Evolutionary conservation across 2,888 invertebrate genomes (phyloP).

Genomic region (Drosophila rubida): DNA sequence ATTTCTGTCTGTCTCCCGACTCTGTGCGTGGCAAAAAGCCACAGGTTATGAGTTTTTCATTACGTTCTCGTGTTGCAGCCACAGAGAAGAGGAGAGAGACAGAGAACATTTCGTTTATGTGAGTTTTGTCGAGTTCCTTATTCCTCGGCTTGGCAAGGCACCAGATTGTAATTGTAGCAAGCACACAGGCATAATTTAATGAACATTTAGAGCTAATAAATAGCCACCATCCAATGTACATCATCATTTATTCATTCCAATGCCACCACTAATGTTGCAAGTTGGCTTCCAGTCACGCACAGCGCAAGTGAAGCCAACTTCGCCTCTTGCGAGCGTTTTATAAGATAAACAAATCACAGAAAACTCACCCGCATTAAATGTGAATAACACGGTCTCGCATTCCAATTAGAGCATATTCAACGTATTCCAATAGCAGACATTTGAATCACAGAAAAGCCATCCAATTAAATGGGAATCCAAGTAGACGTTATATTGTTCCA

Average conservation of each 20-base stretch:
- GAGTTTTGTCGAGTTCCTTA: slow-evolving; percentile 45
- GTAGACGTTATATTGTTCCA: too few species aligned
- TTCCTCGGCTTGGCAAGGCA: slow-evolving; percentile 56
- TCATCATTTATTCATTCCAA: slow-evolving; percentile 4
- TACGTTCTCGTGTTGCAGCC: slow-evolving; percentile 57
- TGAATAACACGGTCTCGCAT: too few species aligned
- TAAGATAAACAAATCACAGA: too few species aligned
- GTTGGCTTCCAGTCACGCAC: slow-evolving; percentile 5
- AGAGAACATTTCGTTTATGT: slow-evolving; percentile 43
- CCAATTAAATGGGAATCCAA: too few species aligned
- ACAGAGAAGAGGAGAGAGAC: neutral
- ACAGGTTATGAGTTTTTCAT: slow-evolving; percentile 77
- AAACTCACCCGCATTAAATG: too few species aligned
- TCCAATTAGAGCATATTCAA: too few species aligned
- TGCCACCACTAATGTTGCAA: neutral
- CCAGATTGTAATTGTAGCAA: slow-evolving; percentile 56
- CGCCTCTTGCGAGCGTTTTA: too few species aligned
- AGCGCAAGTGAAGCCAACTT: slow-evolving; percentile 1
- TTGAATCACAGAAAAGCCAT: too few species aligned
- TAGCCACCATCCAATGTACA: slow-evolving; percentile 2
- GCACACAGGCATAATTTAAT: slow-evolving; percentile 28
- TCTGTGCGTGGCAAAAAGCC: slow-evolving; percentile 73
- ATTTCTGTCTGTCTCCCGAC: slow-evolving; percentile 10
- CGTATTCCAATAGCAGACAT: too few species aligned
- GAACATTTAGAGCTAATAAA: slow-evolving; percentile 26